Evolutionary conservation across 2,113 vertebrate species (phyloP).

Genomic region (Phalacrocorax pelagicus): DNA sequence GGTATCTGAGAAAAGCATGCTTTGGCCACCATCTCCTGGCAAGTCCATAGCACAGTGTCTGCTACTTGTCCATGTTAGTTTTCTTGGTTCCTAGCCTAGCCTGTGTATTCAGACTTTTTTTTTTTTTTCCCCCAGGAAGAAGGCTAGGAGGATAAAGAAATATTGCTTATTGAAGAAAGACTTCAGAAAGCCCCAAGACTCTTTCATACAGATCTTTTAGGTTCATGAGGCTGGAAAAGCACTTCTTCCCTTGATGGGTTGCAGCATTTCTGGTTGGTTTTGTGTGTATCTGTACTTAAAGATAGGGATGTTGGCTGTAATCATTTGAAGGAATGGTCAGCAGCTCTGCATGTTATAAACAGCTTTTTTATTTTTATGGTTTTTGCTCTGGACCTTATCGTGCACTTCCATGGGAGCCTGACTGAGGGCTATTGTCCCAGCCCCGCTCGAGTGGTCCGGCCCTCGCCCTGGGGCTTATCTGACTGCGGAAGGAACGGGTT

Average conservation of each 20-base stretch:
- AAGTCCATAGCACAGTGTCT: neutral
- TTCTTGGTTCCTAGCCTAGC: no score
- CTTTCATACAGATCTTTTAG: neutral
- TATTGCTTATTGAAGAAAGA: neutral
- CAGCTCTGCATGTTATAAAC: neutral
- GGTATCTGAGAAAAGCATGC: neutral
- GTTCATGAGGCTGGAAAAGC: neutral
- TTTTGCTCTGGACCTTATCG: neutral
- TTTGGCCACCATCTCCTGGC: neutral
- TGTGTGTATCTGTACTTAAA: neutral
- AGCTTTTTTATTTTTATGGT: neutral
- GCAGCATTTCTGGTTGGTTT: neutral
- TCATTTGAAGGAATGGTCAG: neutral
- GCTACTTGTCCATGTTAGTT: neutral
- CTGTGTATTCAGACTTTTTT: no score
- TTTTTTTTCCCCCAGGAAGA: no score
- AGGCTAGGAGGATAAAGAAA: neutral
- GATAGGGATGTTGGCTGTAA: no score
- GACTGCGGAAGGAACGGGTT: fast-evolving
- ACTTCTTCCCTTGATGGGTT: neutral
- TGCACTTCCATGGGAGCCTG: neutral
- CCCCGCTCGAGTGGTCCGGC: fast-evolving
- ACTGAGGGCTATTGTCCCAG: neutral
- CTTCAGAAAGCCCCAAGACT: neutral
- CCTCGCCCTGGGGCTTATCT: neutral